phyloP scores from a whole-genome alignment of 2,797 vertebrate species.

The Saxicola maurus region DNA sequence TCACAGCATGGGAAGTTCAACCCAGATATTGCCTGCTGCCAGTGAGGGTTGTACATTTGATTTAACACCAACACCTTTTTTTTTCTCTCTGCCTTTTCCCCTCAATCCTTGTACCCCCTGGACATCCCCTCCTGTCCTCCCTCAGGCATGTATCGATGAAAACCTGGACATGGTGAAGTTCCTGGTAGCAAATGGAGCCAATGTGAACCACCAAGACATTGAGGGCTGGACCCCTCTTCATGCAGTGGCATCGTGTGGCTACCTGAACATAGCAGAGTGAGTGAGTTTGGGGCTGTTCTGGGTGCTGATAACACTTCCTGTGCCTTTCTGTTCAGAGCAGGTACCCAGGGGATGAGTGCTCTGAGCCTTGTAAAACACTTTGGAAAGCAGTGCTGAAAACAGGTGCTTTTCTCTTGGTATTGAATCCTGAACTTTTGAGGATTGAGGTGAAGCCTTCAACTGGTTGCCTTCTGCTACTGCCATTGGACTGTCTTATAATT shows the following conservation, averaged over 20 bases:
- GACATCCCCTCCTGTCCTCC: background rate
- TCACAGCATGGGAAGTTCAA: background rate
- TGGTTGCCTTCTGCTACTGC: background rate
- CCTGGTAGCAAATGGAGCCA: slow-evolving; percentile 74
- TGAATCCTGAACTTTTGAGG: background rate
- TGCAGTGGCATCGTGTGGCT: slow-evolving; percentile 76
- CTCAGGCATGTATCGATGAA: slow-evolving; percentile 78
- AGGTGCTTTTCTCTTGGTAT: background rate
- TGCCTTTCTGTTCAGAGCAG: background rate
- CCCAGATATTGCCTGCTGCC: background rate
- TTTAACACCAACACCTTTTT: background rate
- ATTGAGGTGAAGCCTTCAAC: background rate
- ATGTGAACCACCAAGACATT: slow-evolving; percentile 76
- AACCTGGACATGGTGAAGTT: slow-evolving; percentile 81
- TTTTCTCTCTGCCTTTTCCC: background rate
- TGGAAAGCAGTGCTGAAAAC: background rate
- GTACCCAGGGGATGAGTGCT: background rate
- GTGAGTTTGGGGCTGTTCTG: slow-evolving; percentile 47
- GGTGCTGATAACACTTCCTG: background rate
- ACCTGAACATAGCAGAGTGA: slow-evolving; percentile 80
- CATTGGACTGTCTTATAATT: background rate
- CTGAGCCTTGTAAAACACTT: fast-evolving
- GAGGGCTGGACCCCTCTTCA: slow-evolving; percentile 81
- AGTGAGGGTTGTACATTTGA: background rate
- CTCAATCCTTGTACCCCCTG: background rate